Base-by-base conservation (phyloP, 2,888 invertebrate species). In the Steinernema carpocapsae region DNA sequence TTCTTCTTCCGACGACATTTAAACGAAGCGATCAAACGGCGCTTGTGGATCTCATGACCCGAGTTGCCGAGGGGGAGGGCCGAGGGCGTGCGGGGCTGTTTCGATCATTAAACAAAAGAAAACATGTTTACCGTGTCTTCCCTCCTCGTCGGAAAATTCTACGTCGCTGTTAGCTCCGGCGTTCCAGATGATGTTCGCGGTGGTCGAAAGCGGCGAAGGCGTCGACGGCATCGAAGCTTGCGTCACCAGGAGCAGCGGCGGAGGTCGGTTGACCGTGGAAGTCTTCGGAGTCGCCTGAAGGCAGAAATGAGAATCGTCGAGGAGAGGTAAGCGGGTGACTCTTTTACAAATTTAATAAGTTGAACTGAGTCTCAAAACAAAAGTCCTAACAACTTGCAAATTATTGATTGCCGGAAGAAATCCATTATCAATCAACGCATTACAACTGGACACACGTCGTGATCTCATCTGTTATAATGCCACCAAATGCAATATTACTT, bases 211-310 rank as follows among this genome's bases (percentile, higher is more conserved):
- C 72, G 19, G 51, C 72, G 45, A 72, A 0, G 80, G 80, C 37
- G 82, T 81, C 7, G 76, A 76, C 7, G 82, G 83, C 56, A 79
- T 73, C 10, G 83, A 82, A 7, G 83, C 80, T 52, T 76, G 80
- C 2, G 84, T 84, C 46, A 84, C 80, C 12, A 84, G 75, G 10
- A 84, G 77, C 42, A 84, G 64, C 0, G 84, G 80, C 43, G 83
- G 76, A 4, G 64, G 64, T n/a, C 64, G 64, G 2, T 19, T 52
- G 22, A 52, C 52, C 52, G 52, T 10, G 37, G 37, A 52, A 7
- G 52, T 52, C 24, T 52, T 52, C 52, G 52, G 52, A 19, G 52
- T 52, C 52, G 52, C 52, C 52, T 52, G 24, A 7, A 52, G 22
- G 52, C 22, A 37, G 37, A 37, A 6, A 6, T 37, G 37, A 37